Percentiles rank a stretch among this genome's conserved stretches.
Conservation (phyloP, 64 coral and sea anemone genomes). For the Actinia tenebrosa region DNA sequence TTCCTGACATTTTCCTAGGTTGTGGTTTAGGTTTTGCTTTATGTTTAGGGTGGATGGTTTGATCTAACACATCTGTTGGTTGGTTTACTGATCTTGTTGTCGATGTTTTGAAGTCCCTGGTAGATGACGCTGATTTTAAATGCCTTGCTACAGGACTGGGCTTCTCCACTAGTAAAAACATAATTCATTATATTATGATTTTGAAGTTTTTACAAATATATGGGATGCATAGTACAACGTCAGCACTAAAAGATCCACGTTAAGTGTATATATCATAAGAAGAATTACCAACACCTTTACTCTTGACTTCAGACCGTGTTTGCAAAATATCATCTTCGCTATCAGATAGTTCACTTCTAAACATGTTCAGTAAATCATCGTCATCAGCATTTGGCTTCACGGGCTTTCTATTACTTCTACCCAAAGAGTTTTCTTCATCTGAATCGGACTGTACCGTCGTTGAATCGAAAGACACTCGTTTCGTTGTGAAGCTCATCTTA, state of each 20-base stretch:
- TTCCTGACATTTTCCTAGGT: neutral
- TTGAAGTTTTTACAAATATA: no score
- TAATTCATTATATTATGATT: neutral
- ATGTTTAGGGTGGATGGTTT: neutral
- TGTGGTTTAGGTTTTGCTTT: constrained; percentile 3
- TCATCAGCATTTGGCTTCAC: neutral
- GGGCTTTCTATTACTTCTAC: constrained; percentile 42
- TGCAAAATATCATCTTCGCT: neutral
- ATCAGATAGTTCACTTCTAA: constrained; percentile 4
- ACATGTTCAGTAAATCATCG: constrained; percentile 8
- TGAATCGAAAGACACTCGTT: constrained; percentile 33
- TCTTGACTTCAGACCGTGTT: neutral
- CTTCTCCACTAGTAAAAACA: neutral
- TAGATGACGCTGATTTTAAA: neutral
- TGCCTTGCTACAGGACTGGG: neutral
- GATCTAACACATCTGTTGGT: neutral
- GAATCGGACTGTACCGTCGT: constrained; percentile 39
- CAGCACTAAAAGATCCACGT: no score
- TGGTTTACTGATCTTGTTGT: neutral
- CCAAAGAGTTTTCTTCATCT: constrained; percentile 40
- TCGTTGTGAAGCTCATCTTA: constrained; percentile 14
- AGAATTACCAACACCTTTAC: neutral
- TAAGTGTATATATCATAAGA: neutral
- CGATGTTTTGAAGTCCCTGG: neutral
- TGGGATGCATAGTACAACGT: no score